Evolutionary conservation across 2,888 invertebrate genomes (phyloP).

Genomic region (Ischnura elegans): DNA sequence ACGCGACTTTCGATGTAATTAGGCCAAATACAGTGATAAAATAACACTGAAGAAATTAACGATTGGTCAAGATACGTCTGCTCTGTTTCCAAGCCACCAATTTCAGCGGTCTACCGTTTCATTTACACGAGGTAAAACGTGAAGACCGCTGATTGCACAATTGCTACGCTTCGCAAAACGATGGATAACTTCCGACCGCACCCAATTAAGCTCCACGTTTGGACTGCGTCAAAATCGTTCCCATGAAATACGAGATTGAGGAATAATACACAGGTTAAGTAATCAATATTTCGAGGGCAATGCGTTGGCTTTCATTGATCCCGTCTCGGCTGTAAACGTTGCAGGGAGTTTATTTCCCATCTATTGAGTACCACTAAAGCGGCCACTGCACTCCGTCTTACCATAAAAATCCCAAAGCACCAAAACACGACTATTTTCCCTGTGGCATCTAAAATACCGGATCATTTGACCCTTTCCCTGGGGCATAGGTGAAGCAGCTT

Average conservation of each 20-base stretch:
- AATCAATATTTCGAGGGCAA: neutral
- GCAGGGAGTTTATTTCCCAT: neutral
- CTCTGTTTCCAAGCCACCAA: neutral
- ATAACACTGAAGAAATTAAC: too few species aligned
- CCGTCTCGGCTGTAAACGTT: neutral
- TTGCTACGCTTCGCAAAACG: neutral
- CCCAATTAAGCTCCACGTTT: neutral
- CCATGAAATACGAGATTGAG: neutral
- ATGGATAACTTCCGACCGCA: neutral
- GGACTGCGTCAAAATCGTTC: neutral
- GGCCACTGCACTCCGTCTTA: neutral
- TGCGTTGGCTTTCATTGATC: neutral
- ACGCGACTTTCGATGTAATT: too few species aligned
- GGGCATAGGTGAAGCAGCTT: neutral
- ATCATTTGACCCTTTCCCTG: neutral
- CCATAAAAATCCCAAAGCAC: neutral
- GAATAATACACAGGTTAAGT: neutral
- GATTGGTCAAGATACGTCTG: too few species aligned
- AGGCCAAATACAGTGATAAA: too few species aligned
- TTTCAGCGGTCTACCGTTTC: neutral
- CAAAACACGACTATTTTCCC: neutral
- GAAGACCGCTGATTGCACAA: neutral
- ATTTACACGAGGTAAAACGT: neutral
- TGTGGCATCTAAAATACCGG: neutral
- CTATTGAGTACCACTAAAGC: neutral